phyloP scores from a whole-genome alignment of 1,140 invertebrate genomes.

The Macrobrachium nipponense region DNA sequence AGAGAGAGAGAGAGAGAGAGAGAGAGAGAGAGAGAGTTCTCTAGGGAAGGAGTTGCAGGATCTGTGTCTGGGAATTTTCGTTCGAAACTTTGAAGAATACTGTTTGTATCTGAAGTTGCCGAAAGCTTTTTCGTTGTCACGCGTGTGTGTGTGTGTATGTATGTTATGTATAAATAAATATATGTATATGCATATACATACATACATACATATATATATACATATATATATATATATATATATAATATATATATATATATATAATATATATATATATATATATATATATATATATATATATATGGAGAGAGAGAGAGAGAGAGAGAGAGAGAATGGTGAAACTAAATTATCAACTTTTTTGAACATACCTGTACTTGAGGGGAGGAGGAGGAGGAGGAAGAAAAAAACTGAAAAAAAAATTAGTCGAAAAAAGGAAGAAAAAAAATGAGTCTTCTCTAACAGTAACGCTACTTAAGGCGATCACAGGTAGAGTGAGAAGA shows the following conservation, averaged over 20 bases:
- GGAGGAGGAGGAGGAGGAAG: neutral
- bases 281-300: conserved; percentile 14
- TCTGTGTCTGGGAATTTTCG: no score
- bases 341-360: neutral
- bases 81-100: no score
- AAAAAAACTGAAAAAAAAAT: neutral
- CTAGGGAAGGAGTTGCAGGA: no score
- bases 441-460: neutral
- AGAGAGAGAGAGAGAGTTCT: no score
- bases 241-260: conserved; percentile 17
- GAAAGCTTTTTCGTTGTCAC: neutral
- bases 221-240: conserved; percentile 6
- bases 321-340: neutral
- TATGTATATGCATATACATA: neutral
- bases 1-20: no score
- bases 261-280: conserved; percentile 19
- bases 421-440: neutral
- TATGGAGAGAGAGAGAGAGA: neutral
- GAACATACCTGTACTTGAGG: neutral
- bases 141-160: neutral
- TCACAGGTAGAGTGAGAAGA: neutral
- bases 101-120: neutral
- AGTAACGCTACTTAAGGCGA: neutral
- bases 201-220: neutral
- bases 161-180: no score